Base-by-base conservation (phyloP, 92 coral and sea anemone genomes). In the Paramuricea clavata region DNA sequence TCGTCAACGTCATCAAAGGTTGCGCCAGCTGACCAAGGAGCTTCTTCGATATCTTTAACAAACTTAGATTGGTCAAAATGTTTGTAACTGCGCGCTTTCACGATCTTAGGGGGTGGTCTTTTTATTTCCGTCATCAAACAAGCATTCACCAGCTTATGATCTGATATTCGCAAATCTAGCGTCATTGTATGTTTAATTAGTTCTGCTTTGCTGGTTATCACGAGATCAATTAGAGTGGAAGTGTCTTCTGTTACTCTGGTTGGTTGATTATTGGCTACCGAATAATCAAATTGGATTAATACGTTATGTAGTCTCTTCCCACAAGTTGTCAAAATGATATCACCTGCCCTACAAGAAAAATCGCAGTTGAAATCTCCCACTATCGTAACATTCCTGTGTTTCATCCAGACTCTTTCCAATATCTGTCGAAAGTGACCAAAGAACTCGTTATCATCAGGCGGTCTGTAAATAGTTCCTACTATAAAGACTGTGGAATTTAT, bases 1-100 rank as follows among this genome's bases (percentile, higher is more conserved):
- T 82, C 91, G 31, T 73, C 83, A 50, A 81, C 74, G 23, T 82
- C 91, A 42, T 82, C 90, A 61, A 88, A 88, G 0, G 16, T 72
- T 5, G 81, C 54, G 74, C 82, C 74, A 6, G 72, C 76, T 28
- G 91, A 81, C 91, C 91, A 81, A 12, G 87, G 83, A 9, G 83
- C 91, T 8, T 72, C 57, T 10, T 26, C 75, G 36, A 88, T 41
- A 41, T 81, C 87, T 39, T 82, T 82, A 7, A 12, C 35, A 52
- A 80, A 88, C 13, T 39, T 43, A 5, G 15, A 19, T 7, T 49
- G 15, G 76, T 88, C 28, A 74, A 82, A 88, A 9, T 31, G 17
- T 50, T 81, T 82, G 28, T 15, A 88, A 13, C 33, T 72, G 5
- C 83, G 13, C 10, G 70, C 92, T 64, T 49, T 67, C 7, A 87